Evolutionary conservation across 2,113 vertebrate species (phyloP), one percentile per base, ranked within the genome.

Genomic region (Coreoperca whiteheadi): DNA sequence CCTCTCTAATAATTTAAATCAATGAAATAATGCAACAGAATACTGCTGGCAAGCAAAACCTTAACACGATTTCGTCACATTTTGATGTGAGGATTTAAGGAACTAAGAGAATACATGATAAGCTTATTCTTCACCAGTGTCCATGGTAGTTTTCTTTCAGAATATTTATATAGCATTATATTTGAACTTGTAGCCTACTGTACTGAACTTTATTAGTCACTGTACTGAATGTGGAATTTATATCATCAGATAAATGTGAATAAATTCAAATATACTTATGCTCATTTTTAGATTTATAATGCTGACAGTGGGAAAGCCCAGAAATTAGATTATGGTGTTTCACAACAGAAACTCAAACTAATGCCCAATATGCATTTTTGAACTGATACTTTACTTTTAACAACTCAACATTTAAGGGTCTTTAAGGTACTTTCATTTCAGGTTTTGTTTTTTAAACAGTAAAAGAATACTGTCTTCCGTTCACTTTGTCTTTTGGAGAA

Each of bases 51-150:
- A 70, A 46, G 15, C 6, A 20, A 53, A 37, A 34, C 15, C 18
- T 46, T 4, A 79, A 64, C 23, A 37, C 7, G 23, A 64, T n/a
- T 34, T 9, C 0, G 2, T 23, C 28, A 82, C 2, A 28, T 37
- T 84, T 63, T 77, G 25, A 64, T 64, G 21, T 60, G 65, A 70
- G 12, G 25, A 72, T 61, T 23, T 46, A 71, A 79, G 41, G n/a
- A 48, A 67, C 9, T 54, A 16, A 48, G 63, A 46, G 3, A 82
- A 61, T 15, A 51, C 8, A 23, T 20, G 20, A 53, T 63, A 37
- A 25, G 20, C 37, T 66, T 14, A 18, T 59, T 73, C 25, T 18
- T 16, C 25, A 72, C 14, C 48, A 46, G n/a, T 3, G 2, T 21
- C 43, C 11, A 30, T 12, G 15, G 2, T 25, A 1, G 14, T 32